Conservation (phyloP, 2,113 vertebrate genomes). For the Pelecanoides urinatrix region DNA sequence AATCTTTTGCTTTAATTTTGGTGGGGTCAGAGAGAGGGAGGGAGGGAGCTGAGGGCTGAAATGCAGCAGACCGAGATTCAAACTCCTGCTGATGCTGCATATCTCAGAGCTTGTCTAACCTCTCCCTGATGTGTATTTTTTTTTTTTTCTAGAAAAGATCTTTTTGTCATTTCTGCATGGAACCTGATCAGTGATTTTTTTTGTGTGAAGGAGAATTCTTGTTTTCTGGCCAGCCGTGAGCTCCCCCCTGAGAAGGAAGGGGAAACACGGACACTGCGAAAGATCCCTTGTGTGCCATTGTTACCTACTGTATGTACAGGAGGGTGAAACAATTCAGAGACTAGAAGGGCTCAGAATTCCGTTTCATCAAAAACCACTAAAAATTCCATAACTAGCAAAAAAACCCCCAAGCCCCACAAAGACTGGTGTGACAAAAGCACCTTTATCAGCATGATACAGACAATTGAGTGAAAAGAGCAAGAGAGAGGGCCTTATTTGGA, state of each 20-base stretch:
- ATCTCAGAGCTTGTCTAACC: neutral
- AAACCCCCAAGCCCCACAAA: accelerated
- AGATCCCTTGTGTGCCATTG: neutral
- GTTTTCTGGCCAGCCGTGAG: neutral
- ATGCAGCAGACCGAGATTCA: neutral
- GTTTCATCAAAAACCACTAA: neutral
- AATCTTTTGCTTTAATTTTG: neutral
- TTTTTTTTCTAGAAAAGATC: neutral
- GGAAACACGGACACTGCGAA: neutral
- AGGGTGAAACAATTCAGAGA: neutral
- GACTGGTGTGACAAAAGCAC: neutral
- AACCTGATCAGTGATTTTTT: neutral
- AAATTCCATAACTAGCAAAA: neutral
- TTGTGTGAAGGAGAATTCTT: neutral
- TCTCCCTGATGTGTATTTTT: neutral
- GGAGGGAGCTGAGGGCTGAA: neutral
- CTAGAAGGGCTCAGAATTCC: neutral
- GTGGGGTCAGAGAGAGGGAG: neutral
- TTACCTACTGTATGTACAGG: neutral
- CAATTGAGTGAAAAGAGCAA: neutral
- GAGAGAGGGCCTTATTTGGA: neutral
- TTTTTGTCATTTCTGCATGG: neutral
- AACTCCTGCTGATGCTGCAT: neutral
- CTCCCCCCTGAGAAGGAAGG: neutral
- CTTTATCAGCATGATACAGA: neutral